These are phyloP conservation scores for Digitonthophagus gazella DNA, from an alignment of 2,888 invertebrate genomes.

Conservation along the genomic window DNA sequence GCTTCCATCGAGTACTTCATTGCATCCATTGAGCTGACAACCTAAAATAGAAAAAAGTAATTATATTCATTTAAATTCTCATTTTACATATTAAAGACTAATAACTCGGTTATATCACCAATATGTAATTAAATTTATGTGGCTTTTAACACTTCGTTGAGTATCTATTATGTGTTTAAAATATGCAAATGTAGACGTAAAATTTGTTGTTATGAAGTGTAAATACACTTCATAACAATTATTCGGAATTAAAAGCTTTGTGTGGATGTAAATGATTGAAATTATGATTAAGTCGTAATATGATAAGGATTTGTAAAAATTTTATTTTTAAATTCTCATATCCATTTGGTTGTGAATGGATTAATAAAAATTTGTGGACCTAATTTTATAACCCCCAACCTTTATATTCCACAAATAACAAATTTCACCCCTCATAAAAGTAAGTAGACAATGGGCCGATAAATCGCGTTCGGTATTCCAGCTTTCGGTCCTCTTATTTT, in stretches of 20 bases:
- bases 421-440: constrained; percentile 32
- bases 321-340: no score
- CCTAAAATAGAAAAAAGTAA: constrained; percentile 56
- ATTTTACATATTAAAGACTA: neutral
- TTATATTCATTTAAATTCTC: neutral
- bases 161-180: neutral
- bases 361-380: constrained; percentile 25
- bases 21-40: constrained; percentile 72
- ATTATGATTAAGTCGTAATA: neutral
- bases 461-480: constrained; percentile 35
- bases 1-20: constrained; percentile 78
- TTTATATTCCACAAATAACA: constrained; percentile 29
- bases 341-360: no score
- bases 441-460: constrained; percentile 31
- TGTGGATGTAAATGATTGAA: neutral
- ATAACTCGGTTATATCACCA: neutral
- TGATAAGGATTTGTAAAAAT: no score
- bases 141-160: neutral
- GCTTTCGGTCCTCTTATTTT: constrained; percentile 25
- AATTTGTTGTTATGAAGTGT: neutral
- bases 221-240: no score
- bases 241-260: no score
- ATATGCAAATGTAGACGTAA: neutral
- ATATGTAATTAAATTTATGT: neutral
- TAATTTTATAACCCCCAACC: constrained; percentile 30